Evolutionary conservation across 2,888 invertebrate species (phyloP), one percentile per base, ranked within the genome.

Genomic region (Platerodrilus igneus): DNA sequence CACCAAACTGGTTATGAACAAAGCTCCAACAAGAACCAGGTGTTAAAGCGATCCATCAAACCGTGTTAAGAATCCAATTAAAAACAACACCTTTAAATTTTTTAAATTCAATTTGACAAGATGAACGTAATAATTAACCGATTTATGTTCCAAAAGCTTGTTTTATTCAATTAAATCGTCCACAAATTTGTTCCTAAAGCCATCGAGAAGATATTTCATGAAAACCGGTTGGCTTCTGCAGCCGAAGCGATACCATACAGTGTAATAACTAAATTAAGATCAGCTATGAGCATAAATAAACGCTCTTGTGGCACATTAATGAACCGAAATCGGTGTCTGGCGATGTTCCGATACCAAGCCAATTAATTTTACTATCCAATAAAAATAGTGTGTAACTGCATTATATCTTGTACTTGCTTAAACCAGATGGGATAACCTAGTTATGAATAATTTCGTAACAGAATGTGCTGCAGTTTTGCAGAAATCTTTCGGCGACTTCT

Each of bases 381-480:
- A 53, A 58, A 57, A 56, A 56, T 55, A 51, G 55, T 48, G n/a
- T n/a, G n/a, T n/a, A n/a, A n/a, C n/a, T n/a, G n/a, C n/a, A 48
- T 53, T 54, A 46, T 45, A 45, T 43, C 50, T 51, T 51, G 37
- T 36, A 45, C 40, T 37, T 40, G 44, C 31, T 40, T 40, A 40
- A 37, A 40, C 29, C 40, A 37, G 44, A 23, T 44, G 44, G 44
- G 44, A 37, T 33, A 44, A 44, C 44, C 31, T n/a, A n/a, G n/a
- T n/a, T n/a, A n/a, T n/a, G n/a, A n/a, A n/a, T n/a, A n/a, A n/a
- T n/a, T n/a, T n/a, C n/a, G n/a, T n/a, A n/a, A n/a, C n/a, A n/a
- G n/a, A n/a, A n/a, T n/a, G n/a, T n/a, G n/a, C n/a, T n/a, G n/a
- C n/a, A n/a, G n/a, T n/a, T n/a, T n/a, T n/a, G n/a, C n/a, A n/a